phyloP scores from a whole-genome alignment of 2,113 vertebrate species.

The Brachirus orientalis region DNA sequence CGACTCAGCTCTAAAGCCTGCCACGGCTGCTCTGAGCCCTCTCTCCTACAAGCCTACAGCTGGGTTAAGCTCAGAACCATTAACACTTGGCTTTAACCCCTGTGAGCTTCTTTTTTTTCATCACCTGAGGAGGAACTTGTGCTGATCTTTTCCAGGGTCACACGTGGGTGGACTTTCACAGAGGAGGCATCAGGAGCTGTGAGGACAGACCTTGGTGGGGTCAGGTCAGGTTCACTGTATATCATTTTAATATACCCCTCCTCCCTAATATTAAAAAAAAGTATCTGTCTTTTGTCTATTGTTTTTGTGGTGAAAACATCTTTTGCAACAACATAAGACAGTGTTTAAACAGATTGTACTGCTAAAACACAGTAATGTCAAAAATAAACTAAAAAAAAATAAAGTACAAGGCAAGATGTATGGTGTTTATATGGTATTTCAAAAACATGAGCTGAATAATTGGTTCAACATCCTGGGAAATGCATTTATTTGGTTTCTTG shows the following conservation, averaged over 20 bases:
- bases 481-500: not conserved
- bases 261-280: conserved; percentile 29
- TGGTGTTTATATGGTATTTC: not conserved
- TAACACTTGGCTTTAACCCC: conserved; percentile 66
- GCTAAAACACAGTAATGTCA: too few relatives aligned
- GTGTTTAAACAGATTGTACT: too few relatives aligned
- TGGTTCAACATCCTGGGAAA: not conserved
- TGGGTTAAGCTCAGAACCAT: conserved; percentile 65
- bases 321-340: too few relatives aligned
- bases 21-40: conserved; percentile 59
- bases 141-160: conserved; percentile 47
- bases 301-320: conserved; percentile 19
- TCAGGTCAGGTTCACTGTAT: conserved; percentile 50
- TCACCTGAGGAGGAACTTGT: conserved; percentile 57
- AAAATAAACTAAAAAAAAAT: not conserved
- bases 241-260: conserved; percentile 13
- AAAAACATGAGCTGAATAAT: not conserved
- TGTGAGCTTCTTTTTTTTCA: conserved; percentile 63
- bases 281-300: conserved; percentile 21
- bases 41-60: conserved; percentile 61
- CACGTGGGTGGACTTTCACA: conserved; percentile 48
- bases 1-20: conserved; percentile 56
- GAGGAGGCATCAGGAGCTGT: conserved; percentile 39
- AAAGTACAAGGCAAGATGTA: too few relatives aligned
- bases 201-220: conserved; percentile 30